Base-by-base conservation (phyloP, 2,888 invertebrate species). In the Sussaba pulchella region DNA sequence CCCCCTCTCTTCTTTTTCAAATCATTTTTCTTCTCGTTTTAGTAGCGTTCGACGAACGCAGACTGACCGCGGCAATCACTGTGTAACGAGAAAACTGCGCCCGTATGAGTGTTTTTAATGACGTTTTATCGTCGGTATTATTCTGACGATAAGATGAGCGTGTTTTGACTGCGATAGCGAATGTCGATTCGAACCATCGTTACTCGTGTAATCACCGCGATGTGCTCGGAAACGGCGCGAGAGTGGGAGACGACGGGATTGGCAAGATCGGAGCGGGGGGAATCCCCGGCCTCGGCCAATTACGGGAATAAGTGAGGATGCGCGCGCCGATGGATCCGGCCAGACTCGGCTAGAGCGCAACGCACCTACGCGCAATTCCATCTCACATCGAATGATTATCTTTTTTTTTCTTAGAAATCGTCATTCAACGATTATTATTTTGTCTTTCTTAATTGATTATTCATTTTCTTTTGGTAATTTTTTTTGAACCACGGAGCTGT, bases 141-240 rank as follows among this genome's bases (percentile, higher is more conserved):
- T 19, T 19, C 39, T 12, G 10, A 8, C 54, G 63, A 77, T 70
- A 64, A 73, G 81, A 81, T 77, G 41, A 64, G 54, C 67, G 41
- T 81, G 81, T 81, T 81, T 70, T 74, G 70, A 77, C 81, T 69
- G 81, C 69, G 77, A 73, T 70, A 57, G 21, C 41, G 36, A 63
- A 26, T 52, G 52, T 54, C 63, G 50, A 52, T 72, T 52, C 50
- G 24, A 36, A 21, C 14, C 67, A 52, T 57, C 64, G 52, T 41
- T 6, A 69, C n/a, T 26, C 17, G 21, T 21, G 9, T 24, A 19
- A 12, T 8, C 36, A n/a, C 12, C 47, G 2, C 21, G 17, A 50
- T 26, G 12, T n/a, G 45, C 24, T 66, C 19, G 39, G 39, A 45
- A 52, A 45, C 19, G 8, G 64, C 10, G 39, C 17, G 36, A n/a